A percentile compares a stretch with the other conserved stretches of the same genome.
These are phyloP conservation scores for Monochamus saltuarius DNA, from an alignment of 1,140 invertebrate species.

Conservation along the genomic window DNA sequence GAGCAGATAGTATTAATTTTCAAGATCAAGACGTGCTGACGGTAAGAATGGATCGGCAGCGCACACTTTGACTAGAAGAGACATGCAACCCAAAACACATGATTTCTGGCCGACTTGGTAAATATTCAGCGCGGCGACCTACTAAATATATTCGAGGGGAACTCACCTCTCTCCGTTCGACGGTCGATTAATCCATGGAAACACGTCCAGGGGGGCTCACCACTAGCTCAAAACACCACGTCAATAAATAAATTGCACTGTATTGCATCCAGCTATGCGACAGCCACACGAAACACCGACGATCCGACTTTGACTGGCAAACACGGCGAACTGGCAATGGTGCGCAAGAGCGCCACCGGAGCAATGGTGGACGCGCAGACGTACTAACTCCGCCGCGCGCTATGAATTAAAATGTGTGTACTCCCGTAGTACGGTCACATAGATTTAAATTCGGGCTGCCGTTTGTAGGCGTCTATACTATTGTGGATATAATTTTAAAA, in stretches of 20 bases:
- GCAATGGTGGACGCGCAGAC: constrained; percentile 21
- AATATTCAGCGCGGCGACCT: constrained; percentile 27
- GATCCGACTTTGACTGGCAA: constrained; percentile 17
- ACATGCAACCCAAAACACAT: constrained; percentile 11
- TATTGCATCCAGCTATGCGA: background rate
- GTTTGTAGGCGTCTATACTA: too few relatives aligned
- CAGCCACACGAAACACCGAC: background rate
- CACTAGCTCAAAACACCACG: background rate
- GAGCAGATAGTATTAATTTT: too few relatives aligned
- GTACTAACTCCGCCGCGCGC: background rate
- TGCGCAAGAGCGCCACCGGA: constrained; percentile 13
- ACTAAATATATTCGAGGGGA: constrained; percentile 11
- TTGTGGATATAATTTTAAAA: too few relatives aligned
- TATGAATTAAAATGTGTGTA: too few relatives aligned
- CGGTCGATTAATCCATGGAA: constrained; percentile 1
- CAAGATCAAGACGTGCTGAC: too few relatives aligned
- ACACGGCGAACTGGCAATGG: constrained; percentile 18
- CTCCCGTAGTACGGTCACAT: too few relatives aligned
- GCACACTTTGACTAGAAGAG: too few relatives aligned
- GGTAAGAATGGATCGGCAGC: too few relatives aligned
- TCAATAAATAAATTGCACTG: background rate
- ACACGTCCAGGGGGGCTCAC: background rate
- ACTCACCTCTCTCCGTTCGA: constrained; percentile 10
- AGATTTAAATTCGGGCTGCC: too few relatives aligned
- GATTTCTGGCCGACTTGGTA: constrained; percentile 21